A percentile compares a stretch with the other conserved stretches of the same genome.
phyloP scores from a whole-genome alignment of 1,140 invertebrate species.

The Anoplolepis gracilipes region DNA sequence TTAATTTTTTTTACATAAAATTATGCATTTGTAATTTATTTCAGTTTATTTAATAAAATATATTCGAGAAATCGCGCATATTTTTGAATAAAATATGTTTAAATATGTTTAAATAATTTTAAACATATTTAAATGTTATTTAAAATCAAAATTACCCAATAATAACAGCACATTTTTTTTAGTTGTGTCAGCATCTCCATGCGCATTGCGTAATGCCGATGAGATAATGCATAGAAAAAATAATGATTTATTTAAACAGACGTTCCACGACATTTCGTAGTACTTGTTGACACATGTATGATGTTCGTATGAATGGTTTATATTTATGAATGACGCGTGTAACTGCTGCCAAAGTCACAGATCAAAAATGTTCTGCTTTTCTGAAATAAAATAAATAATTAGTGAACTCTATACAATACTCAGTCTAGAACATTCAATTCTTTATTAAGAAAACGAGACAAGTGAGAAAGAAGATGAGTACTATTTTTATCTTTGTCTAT shows the following conservation, averaged over 20 bases:
- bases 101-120: background rate
- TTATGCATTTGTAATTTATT: background rate
- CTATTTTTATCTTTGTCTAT: too few relatives aligned
- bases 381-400: too few relatives aligned
- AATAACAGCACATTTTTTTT: conserved; percentile 77
- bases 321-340: background rate
- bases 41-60: background rate
- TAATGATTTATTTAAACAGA: conserved; percentile 49
- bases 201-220: conserved; percentile 12
- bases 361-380: background rate
- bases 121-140: background rate
- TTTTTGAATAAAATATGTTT: background rate
- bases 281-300: background rate
- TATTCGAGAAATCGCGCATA: background rate
- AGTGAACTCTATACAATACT: too few relatives aligned
- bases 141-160: conserved; percentile 72
- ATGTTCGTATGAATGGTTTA: background rate
- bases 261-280: conserved; percentile 39
- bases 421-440: too few relatives aligned
- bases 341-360: background rate
- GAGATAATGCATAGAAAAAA: conserved; percentile 55
- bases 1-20: background rate
- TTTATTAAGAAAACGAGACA: too few relatives aligned
- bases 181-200: background rate
- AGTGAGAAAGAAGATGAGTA: too few relatives aligned